Percentiles rank a stretch among this genome's conserved stretches.
Conservation (phyloP, 1,140 invertebrate species). For the Amphibalanus amphitrite region DNA sequence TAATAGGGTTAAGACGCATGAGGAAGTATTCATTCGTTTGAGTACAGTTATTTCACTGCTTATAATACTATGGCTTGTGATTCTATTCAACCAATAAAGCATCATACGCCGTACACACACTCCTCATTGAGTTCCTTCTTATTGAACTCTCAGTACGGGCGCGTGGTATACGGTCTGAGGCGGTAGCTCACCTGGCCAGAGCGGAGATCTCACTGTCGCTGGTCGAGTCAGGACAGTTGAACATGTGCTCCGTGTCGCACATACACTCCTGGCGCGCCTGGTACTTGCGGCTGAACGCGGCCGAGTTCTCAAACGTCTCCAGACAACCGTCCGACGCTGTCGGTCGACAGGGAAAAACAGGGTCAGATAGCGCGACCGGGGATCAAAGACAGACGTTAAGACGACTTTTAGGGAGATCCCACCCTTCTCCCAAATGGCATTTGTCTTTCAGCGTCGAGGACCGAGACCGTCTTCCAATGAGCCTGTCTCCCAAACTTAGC, state of each 20-base stretch:
- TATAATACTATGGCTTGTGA: background rate
- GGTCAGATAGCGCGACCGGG: no score
- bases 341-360: no score
- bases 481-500: no score
- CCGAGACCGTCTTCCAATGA: no score
- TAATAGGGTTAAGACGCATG: no score
- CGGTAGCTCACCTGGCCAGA: constrained; percentile 27
- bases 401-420: no score
- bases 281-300: constrained; percentile 83
- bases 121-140: no score
- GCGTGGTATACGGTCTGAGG: no score
- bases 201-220: constrained; percentile 27
- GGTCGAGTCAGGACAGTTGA: constrained; percentile 51
- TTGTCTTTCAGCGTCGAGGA: no score
- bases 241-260: constrained; percentile 98
- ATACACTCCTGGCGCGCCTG: constrained; percentile 88
- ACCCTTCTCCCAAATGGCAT: no score
- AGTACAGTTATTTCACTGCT: background rate
- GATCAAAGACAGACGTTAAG: no score
- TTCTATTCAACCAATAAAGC: background rate
- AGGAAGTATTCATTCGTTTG: background rate
- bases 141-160: no score
- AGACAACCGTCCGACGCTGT: constrained; percentile 69
- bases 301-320: constrained; percentile 84
- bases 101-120: background rate